Conservation (phyloP, 2,797 vertebrate species). For the Knipowitschia caucasica region DNA sequence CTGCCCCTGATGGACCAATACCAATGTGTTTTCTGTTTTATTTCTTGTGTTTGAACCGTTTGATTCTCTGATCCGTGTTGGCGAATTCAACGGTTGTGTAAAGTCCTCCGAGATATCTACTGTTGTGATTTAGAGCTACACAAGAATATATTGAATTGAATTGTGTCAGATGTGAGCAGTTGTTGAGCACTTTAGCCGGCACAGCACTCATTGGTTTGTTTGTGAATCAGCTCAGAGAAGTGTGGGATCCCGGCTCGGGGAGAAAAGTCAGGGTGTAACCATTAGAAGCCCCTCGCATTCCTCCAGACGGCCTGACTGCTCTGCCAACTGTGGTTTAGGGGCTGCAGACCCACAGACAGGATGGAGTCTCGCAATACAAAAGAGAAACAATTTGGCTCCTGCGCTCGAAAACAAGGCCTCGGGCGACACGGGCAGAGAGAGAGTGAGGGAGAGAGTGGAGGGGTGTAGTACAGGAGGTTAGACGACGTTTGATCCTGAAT, state of each 20-base stretch:
- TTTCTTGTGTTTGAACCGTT: no score
- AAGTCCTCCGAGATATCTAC: not conserved
- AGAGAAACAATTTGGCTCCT: slow-evolving; percentile 80
- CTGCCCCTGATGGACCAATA: no score
- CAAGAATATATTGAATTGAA: no score
- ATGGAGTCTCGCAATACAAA: slow-evolving; percentile 82
- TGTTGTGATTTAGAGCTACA: no score
- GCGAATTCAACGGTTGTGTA: no score
- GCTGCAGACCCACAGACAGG: slow-evolving; percentile 82
- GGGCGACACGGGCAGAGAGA: slow-evolving; percentile 59
- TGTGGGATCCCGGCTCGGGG: slow-evolving; percentile 56
- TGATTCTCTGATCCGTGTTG: no score
- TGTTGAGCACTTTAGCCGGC: slow-evolving; percentile 7
- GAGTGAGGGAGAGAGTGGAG: slow-evolving; percentile 18
- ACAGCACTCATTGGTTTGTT: slow-evolving; percentile 55
- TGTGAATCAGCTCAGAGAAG: slow-evolving; percentile 32
- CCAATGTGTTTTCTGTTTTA: no score
- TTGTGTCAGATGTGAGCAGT: slow-evolving; percentile 13
- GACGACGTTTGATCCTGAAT: slow-evolving; percentile 71
- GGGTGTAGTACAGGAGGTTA: slow-evolving; percentile 63
- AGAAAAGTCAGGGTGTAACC: slow-evolving; percentile 72
- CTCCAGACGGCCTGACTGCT: slow-evolving; percentile 72
- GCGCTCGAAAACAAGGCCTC: slow-evolving; percentile 73
- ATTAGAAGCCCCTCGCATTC: slow-evolving; percentile 75
- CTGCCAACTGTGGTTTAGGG: slow-evolving; percentile 81